Evolutionary conservation across 2,888 invertebrate genomes (phyloP).

Genomic region (Rhagonycha fulva): DNA sequence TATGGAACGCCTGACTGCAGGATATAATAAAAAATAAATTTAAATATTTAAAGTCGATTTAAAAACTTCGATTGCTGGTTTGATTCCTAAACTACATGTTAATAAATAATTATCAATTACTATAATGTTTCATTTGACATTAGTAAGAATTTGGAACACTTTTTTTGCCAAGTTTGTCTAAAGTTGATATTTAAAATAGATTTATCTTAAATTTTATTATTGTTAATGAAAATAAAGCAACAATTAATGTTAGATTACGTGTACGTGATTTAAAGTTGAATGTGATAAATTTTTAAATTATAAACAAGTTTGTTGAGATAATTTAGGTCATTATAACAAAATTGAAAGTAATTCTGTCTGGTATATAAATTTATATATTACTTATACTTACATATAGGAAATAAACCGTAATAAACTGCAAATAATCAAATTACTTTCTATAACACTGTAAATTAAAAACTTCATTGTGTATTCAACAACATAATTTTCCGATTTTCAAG

Average conservation of each 20-base stretch:
- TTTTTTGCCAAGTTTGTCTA: neutral
- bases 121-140: neutral
- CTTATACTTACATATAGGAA: neutral
- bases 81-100: neutral
- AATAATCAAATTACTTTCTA: neutral
- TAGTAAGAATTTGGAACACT: neutral
- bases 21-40: neutral
- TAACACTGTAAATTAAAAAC: neutral
- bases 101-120: neutral
- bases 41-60: neutral
- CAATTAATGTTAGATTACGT: neutral
- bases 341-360: slow-evolving; percentile 18
- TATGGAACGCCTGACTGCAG: neutral
- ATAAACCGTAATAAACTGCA: neutral
- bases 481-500: neutral
- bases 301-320: slow-evolving; percentile 11
- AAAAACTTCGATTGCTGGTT: neutral
- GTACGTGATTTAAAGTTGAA: neutral
- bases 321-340: slow-evolving; percentile 24
- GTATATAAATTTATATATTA: slow-evolving; percentile 1
- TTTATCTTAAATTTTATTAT: neutral
- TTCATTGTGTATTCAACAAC: neutral
- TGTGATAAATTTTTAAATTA: slow-evolving; percentile 2
- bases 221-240: neutral
- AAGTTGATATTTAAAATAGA: neutral